Conservation (phyloP, 1,140 invertebrate genomes). For the Lasaia peninsularis region DNA sequence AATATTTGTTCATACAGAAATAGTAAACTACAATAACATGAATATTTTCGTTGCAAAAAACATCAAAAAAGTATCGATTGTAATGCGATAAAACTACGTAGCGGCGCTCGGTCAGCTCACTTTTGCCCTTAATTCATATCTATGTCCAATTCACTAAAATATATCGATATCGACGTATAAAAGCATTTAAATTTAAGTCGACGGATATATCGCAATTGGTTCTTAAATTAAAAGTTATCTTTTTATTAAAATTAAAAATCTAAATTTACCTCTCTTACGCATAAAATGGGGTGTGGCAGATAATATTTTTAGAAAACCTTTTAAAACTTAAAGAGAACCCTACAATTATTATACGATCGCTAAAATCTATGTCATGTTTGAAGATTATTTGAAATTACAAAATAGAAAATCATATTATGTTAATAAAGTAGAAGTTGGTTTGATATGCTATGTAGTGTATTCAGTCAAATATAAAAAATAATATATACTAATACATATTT, state of each 20-base stretch:
- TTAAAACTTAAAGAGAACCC: neutral
- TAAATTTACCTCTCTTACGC: conserved; percentile 57
- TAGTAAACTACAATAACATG: conserved; percentile 65
- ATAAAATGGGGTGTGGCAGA: conserved; percentile 36
- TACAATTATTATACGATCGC: neutral
- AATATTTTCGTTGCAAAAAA: conserved; percentile 73
- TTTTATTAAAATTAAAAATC: conserved; percentile 48
- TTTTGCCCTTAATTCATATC: conserved; percentile 69
- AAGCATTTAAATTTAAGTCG: conserved; percentile 5
- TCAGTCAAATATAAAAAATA: no score
- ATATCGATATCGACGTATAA: conserved; percentile 45
- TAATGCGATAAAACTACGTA: conserved; percentile 46
- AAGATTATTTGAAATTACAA: no score
- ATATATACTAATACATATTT: no score
- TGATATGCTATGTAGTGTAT: no score
- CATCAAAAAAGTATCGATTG: conserved; percentile 65
- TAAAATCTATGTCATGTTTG: neutral
- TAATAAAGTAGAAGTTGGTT: no score
- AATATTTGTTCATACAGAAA: conserved; percentile 64
- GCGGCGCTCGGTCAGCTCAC: conserved; percentile 24
- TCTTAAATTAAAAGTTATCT: conserved; percentile 46
- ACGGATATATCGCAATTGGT: conserved; percentile 26
- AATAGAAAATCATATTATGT: no score
- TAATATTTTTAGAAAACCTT: conserved; percentile 10
- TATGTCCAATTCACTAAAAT: conserved; percentile 53